Percentiles rank a stretch among this genome's conserved stretches.
Conservation (phyloP, 2,113 vertebrate species). For the Syrmaticus mikado region DNA sequence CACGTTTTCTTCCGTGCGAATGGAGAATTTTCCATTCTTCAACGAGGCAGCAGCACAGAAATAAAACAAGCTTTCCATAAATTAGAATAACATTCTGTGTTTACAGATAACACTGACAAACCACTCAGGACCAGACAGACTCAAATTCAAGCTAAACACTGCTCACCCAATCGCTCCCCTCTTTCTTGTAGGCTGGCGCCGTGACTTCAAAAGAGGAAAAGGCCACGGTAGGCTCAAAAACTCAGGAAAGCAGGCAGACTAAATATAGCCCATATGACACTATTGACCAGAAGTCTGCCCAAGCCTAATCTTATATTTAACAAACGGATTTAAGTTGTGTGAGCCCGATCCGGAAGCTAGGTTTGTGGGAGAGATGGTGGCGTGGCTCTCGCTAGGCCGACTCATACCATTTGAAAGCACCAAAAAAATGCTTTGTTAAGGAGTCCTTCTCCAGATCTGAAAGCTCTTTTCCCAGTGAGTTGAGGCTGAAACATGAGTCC, state of each 20-base stretch:
- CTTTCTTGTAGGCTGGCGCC: background rate
- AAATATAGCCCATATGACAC: background rate
- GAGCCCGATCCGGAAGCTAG: background rate
- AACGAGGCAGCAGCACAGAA: rapidly evolving
- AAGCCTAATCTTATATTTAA: background rate
- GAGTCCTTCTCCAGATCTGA: background rate
- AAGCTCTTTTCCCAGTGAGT: background rate
- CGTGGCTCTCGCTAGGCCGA: background rate
- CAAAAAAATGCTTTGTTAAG: background rate
- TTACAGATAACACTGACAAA: background rate
- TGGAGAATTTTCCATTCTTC: background rate
- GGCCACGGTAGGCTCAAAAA: background rate
- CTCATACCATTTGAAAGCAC: background rate
- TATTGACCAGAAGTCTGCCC: background rate
- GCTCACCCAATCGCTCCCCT: background rate
- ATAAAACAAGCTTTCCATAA: background rate
- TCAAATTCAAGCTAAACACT: background rate
- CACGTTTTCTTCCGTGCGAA: background rate
- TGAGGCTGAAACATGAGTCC: background rate
- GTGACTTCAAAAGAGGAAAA: background rate
- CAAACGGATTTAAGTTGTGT: background rate
- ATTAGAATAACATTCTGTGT: background rate
- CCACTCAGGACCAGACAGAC: background rate
- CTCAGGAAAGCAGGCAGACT: background rate
- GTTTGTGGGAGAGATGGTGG: background rate